A percentile compares a stretch with the other conserved stretches of the same genome.
Evolutionary conservation across 2,113 vertebrate species (phyloP).

Genomic region (Monopterus albus): DNA sequence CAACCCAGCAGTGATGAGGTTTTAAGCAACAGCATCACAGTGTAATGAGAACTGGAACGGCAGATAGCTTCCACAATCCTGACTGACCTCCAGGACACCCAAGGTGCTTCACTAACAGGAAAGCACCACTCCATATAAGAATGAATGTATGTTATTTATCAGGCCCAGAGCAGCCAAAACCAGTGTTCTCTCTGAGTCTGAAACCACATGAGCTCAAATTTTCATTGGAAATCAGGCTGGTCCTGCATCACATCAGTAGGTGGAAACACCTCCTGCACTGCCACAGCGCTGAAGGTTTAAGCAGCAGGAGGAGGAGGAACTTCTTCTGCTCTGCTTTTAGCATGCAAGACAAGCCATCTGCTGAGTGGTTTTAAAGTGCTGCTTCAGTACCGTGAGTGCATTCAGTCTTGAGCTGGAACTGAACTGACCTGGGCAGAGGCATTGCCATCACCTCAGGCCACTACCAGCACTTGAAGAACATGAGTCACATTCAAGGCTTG

Average conservation of each 20-base stretch:
- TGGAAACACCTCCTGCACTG: too few relatives aligned
- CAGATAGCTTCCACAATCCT: background rate
- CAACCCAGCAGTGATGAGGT: conserved; percentile 7
- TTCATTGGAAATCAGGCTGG: background rate
- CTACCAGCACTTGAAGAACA: background rate
- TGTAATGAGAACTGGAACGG: conserved; percentile 28
- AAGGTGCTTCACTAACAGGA: background rate
- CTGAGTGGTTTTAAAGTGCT: too few relatives aligned
- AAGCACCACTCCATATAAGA: background rate
- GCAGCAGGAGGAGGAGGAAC: too few relatives aligned
- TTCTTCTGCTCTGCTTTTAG: too few relatives aligned
- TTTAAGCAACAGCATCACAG: conserved; percentile 14
- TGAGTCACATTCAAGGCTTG: conserved; percentile 7
- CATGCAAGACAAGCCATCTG: too few relatives aligned
- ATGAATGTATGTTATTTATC: background rate
- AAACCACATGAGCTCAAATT: background rate
- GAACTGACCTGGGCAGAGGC: conserved; percentile 7
- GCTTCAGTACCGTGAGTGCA: too few relatives aligned
- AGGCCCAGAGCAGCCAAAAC: background rate
- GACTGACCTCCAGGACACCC: background rate
- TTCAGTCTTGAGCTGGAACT: too few relatives aligned
- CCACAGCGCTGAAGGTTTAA: too few relatives aligned
- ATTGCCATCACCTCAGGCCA: background rate
- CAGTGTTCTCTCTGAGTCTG: background rate
- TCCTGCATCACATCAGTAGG: too few relatives aligned